Evolutionary conservation across 1,140 invertebrate genomes (phyloP), one percentile per base, ranked within the genome.

Genomic region (Lineus longissimus): DNA sequence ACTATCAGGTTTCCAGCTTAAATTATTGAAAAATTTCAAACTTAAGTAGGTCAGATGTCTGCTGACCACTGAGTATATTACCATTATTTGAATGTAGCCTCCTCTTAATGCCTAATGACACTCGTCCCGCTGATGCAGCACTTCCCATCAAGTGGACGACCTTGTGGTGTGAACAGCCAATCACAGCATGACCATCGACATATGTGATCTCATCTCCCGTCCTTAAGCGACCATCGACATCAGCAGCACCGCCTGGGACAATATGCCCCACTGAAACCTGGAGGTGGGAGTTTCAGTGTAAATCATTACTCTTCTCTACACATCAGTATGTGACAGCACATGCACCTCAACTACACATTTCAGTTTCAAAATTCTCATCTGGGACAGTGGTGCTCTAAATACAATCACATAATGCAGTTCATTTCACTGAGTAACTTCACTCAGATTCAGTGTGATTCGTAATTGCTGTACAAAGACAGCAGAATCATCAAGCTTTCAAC

Each of bases 191-290:
- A 13, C 88, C 88, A 59, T 81, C 78, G 13, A 79, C 93, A 45
- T 89, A 90, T 47, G 95, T 87, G 47, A 97, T 92, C 76, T 96
- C 88, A 83, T 97, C 95, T 22, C 93, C 92, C 0, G 91, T 90
- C 58, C 88, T 86, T 19, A 98, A 82, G 25, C 91, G 85, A 1
- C 91, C 92, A 81, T 96, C 94, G 54, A 91, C 80, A 80, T 94
- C 91, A 11, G 94, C 94, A 31, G 94, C 90, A 22, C 94, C 92
- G 70, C 92, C 91, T 0, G 92, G 90, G 30, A 98, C 95, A 72
- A 98, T 94, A 77, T 94, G 91, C 23, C 95, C 95, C 55, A 98
- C 93, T 2, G 93, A 91, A 61, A 97, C 88, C 86, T 89, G 79
- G 0, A 60, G 62, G 30, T 27, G 29, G 6, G n/a, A n/a, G n/a